phyloP scores from a whole-genome alignment of 2,797 vertebrate species.

The Protosalanx chinensis region DNA sequence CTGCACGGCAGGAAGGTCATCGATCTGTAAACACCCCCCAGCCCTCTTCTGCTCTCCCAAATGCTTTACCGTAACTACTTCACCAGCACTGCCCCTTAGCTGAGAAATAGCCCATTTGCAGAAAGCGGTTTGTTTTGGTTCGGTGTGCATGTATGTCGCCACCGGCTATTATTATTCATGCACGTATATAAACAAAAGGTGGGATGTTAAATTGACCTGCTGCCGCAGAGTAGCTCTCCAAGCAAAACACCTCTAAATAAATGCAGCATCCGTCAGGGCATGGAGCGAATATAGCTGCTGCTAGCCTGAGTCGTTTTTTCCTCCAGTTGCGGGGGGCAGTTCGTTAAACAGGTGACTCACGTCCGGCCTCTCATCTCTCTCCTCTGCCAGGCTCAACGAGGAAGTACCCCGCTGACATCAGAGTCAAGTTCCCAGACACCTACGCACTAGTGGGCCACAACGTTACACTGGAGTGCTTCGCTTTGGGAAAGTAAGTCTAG shows the following conservation, averaged over 20 bases:
- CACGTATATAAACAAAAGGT: not conserved
- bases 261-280: slow-evolving; percentile 10
- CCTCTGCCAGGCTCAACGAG: slow-evolving; percentile 75
- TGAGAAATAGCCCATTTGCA: slow-evolving; percentile 34
- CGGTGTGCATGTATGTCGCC: not conserved
- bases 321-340: not conserved
- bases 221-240: slow-evolving; percentile 15
- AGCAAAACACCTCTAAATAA: slow-evolving; percentile 4
- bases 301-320: not conserved
- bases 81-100: slow-evolving; percentile 25
- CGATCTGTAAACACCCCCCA: slow-evolving; percentile 6
- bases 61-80: slow-evolving; percentile 31
- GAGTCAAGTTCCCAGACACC: slow-evolving; percentile 85
- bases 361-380: slow-evolving; percentile 14
- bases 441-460: slow-evolving; percentile 87
- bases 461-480: slow-evolving; percentile 94
- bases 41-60: slow-evolving; percentile 23
- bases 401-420: slow-evolving; percentile 93
- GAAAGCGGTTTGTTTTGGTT: slow-evolving; percentile 4
- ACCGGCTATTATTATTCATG: not conserved
- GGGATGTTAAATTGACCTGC: slow-evolving; percentile 11
- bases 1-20: not conserved
- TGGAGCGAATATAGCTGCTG: slow-evolving; percentile 5
- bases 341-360: slow-evolving; percentile 19
- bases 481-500: slow-evolving; percentile 92